A percentile compares a stretch with the other conserved stretches of the same genome.
These are phyloP conservation scores for Digitonthophagus gazella DNA, from an alignment of 2,888 invertebrate genomes.

Conservation along the genomic window DNA sequence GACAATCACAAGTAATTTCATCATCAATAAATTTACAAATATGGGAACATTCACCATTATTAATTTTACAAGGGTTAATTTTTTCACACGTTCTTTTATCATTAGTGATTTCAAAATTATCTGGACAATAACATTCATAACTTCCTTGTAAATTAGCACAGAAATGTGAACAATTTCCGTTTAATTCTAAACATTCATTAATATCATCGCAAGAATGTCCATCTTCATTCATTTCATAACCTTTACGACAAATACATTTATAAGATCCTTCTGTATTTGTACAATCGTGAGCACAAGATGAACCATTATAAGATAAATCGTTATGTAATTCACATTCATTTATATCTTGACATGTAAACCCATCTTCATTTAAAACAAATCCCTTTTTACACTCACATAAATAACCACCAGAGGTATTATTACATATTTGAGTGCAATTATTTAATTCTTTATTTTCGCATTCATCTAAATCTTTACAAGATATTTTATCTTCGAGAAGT, in stretches of 20 bases:
- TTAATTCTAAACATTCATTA: constrained; percentile 45
- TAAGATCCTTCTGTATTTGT: constrained; percentile 40
- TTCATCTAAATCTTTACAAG: constrained; percentile 50
- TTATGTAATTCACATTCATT: constrained; percentile 41
- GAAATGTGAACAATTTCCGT: constrained; percentile 52
- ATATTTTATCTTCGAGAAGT: constrained; percentile 39
- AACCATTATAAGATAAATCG: constrained; percentile 31
- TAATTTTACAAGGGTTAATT: constrained; percentile 56
- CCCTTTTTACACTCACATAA: constrained; percentile 54
- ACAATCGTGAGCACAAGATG: constrained; percentile 44
- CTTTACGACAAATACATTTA: constrained; percentile 41
- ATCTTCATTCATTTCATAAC: constrained; percentile 50
- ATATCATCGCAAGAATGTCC: constrained; percentile 47
- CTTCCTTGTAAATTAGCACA: constrained; percentile 55
- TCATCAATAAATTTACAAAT: constrained; percentile 56
- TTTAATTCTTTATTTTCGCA: constrained; percentile 46
- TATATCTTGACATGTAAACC: constrained; percentile 23
- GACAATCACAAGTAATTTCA: constrained; percentile 56
- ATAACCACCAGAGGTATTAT: constrained; percentile 54
- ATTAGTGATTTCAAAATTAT: constrained; percentile 51
- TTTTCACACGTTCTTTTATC: constrained; percentile 52
- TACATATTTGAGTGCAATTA: constrained; percentile 57
- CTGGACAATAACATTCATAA: constrained; percentile 60
- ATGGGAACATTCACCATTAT: constrained; percentile 64
- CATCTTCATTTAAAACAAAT: constrained; percentile 42